Percentiles rank a stretch among this genome's conserved stretches.
Conservation (phyloP, 2,113 vertebrate species). For the Cryptomyrus ogoouensis region DNA sequence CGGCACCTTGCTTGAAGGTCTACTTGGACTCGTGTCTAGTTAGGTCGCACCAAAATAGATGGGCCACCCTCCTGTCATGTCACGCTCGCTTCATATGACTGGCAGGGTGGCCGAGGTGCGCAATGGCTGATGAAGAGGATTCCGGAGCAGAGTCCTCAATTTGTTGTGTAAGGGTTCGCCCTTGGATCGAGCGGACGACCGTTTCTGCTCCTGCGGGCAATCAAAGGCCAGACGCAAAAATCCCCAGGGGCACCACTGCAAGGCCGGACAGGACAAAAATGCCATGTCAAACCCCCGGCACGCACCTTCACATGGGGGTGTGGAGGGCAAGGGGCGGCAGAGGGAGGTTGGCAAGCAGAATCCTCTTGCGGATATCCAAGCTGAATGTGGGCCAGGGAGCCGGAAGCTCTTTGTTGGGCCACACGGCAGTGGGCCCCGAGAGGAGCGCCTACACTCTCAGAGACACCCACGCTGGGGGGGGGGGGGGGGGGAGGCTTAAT, state of each 20-base stretch:
- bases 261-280: background rate
- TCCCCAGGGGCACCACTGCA: background rate
- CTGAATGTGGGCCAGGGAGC: background rate
- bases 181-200: background rate
- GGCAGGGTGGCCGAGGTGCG: background rate
- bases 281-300: background rate
- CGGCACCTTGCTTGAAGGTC: background rate
- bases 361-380: background rate
- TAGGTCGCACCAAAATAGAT: constrained; percentile 8
- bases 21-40: background rate
- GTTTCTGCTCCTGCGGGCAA: background rate
- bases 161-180: background rate
- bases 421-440: background rate
- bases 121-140: background rate
- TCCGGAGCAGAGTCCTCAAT: background rate
- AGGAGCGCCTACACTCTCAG: background rate
- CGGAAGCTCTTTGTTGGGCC: constrained; percentile 5
- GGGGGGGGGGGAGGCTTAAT: background rate
- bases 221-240: background rate
- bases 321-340: too few relatives aligned
- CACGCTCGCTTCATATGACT: background rate
- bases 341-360: background rate
- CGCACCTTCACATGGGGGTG: background rate
- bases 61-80: background rate
- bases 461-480: background rate